Evolutionary conservation across 1,140 invertebrate genomes (phyloP), one percentile per base, ranked within the genome.

Genomic region (Leguminivora glycinivorella): DNA sequence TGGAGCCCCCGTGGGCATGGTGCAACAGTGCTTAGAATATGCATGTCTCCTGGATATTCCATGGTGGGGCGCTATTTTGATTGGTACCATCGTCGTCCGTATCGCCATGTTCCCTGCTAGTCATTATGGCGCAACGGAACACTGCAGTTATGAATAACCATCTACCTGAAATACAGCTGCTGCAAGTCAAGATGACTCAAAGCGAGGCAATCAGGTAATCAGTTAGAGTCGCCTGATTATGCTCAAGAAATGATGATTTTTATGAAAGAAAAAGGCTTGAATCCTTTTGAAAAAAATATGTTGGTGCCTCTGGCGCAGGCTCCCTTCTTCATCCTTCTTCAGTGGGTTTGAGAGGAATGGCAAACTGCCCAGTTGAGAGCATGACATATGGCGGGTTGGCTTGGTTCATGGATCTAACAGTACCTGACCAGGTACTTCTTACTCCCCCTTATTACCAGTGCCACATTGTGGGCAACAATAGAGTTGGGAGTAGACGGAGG

Each of bases 391-490:
- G 98, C n/a, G 99, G 99, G 3, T 71, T 98, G 0, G 95, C 93
- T 67, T 99, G 98, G 98, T 98, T 99, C 85, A 93, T 93, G 0
- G 97, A 99, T 93, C 93, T 99, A 12, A 98, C 97, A 4, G 76
- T 97, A 7, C 90, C 95, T 26, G 99, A 99, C 93, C 98, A 98
- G n/a, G 10, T 98, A 94, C 88, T 99, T 96, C 82, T 71, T 97
- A 19, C 89, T 99, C 69, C 99, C 99, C 2, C 1, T 98, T 0
- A 90, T 98, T 56, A 98, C 98, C 1, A 95, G 95, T 87, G 79
- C 92, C 0, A 98, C 98, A 4, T 85, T 99, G 71, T 95, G 92
- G 76, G 76, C 95, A 2, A 98, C 97, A 7, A 94, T 99, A 58
- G 96, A 98, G 93, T 69, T 97, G 14, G 97, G 97, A 69, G 93